Conservation (phyloP, 2,113 vertebrate genomes). For the Esox niger region DNA sequence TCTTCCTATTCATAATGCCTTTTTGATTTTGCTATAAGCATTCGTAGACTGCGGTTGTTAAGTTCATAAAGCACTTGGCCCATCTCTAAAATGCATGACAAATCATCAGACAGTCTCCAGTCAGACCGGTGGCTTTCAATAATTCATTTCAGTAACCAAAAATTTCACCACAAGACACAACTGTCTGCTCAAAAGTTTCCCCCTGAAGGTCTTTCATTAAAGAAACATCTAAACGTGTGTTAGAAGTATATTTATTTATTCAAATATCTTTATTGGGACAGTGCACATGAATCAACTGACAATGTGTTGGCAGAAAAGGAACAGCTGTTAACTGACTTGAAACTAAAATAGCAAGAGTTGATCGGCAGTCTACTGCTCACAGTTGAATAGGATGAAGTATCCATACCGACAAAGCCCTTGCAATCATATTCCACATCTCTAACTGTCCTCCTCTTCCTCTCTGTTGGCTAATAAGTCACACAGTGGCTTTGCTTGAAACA, state of each 20-base stretch:
- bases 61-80: too few relatives aligned
- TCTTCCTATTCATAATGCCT: too few relatives aligned
- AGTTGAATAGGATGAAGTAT: not conserved
- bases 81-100: not conserved
- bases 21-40: too few relatives aligned
- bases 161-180: slow-evolving; percentile 14
- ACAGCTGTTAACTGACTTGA: too few relatives aligned
- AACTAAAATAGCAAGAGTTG: too few relatives aligned
- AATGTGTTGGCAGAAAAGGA: not conserved
- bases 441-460: not conserved
- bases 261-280: not conserved
- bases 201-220: not conserved
- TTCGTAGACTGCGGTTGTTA: too few relatives aligned
- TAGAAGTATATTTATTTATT: too few relatives aligned
- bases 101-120: not conserved
- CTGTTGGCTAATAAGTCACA: not conserved
- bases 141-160: slow-evolving; percentile 16
- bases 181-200: not conserved
- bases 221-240: not conserved
- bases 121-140: not conserved
- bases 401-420: not conserved
- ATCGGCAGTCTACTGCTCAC: not conserved
- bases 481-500: not conserved
- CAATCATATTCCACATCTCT: not conserved
- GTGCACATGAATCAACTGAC: not conserved